phyloP scores from a whole-genome alignment of 2,113 vertebrate species.

The Reinhardtius hippoglossoides region DNA sequence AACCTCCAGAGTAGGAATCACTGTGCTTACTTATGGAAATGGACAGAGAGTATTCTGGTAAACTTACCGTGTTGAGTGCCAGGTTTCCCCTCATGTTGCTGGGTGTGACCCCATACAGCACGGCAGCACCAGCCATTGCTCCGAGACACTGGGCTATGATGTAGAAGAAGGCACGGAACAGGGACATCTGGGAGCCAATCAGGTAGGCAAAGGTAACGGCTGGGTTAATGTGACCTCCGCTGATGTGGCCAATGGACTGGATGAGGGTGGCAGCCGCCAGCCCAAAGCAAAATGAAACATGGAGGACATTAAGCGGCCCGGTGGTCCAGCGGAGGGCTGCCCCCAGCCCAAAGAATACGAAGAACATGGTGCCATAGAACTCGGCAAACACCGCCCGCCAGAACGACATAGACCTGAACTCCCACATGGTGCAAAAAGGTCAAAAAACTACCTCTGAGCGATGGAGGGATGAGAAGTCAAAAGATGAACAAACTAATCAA shows the following conservation, averaged over 20 bases:
- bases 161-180: slow-evolving; percentile 92
- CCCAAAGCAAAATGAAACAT: slow-evolving; percentile 92
- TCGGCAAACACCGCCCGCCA: slow-evolving; percentile 96
- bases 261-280: slow-evolving; percentile 91
- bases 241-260: slow-evolving; percentile 92
- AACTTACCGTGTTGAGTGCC: slow-evolving; percentile 91
- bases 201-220: slow-evolving; percentile 94
- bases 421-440: slow-evolving; percentile 89
- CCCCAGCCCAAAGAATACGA: slow-evolving; percentile 93
- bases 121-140: slow-evolving; percentile 90
- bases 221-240: slow-evolving; percentile 95
- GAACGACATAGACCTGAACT: slow-evolving; percentile 93
- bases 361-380: slow-evolving; percentile 96
- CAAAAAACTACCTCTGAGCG: slow-evolving; percentile 51
- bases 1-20: background rate
- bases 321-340: slow-evolving; percentile 90
- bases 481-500: slow-evolving; percentile 21
- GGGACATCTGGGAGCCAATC: slow-evolving; percentile 92
- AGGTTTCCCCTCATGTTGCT: slow-evolving; percentile 89
- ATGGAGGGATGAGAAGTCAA: slow-evolving; percentile 61
- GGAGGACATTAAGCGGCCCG: slow-evolving; percentile 87
- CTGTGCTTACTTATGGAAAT: too few species aligned
- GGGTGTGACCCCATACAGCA: slow-evolving; percentile 92
- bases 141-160: slow-evolving; percentile 92
- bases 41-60: background rate